These are phyloP conservation scores for Cossypha heuglini DNA, from an alignment of 2,797 vertebrate genomes.

Conservation along the genomic window DNA sequence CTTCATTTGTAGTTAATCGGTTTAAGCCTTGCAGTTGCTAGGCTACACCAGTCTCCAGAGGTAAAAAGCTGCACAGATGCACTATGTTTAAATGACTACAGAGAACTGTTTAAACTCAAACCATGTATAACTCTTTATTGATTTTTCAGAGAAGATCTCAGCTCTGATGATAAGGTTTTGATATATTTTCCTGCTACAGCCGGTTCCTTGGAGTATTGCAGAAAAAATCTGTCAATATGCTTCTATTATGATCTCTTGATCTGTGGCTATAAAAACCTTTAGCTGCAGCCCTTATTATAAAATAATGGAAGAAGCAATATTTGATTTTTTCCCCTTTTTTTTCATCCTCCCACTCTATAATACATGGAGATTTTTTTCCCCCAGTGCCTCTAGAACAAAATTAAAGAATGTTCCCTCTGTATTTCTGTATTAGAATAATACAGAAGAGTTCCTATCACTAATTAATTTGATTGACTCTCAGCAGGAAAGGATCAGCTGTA, in stretches of 20 bases:
- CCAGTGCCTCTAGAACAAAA: constrained; percentile 73
- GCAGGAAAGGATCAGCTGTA: constrained; percentile 84
- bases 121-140: constrained; percentile 99
- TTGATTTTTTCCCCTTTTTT: constrained; percentile 65
- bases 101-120: constrained; percentile 99
- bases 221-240: constrained; percentile 97
- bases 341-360: constrained; percentile 57
- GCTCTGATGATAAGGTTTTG: constrained; percentile 98
- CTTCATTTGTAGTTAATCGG: constrained; percentile 91
- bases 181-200: constrained; percentile 97
- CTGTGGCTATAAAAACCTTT: constrained; percentile 96
- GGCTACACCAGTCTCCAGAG: constrained; percentile 85
- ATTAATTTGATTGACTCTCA: constrained; percentile 95
- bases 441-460: constrained; percentile 83
- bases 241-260: constrained; percentile 99
- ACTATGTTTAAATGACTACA: constrained; percentile 99
- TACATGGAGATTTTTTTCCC: constrained; percentile 68
- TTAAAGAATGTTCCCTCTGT: constrained; percentile 69
- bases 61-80: constrained; percentile 85
- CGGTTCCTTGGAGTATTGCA: constrained; percentile 90
- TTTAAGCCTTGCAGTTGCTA: constrained; percentile 88
- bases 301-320: constrained; percentile 88
- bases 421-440: constrained; percentile 78
- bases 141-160: constrained; percentile 98
- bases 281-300: constrained; percentile 92